Conservation (phyloP, 2,888 invertebrate species). For the Chrysomela aeneicollis region DNA sequence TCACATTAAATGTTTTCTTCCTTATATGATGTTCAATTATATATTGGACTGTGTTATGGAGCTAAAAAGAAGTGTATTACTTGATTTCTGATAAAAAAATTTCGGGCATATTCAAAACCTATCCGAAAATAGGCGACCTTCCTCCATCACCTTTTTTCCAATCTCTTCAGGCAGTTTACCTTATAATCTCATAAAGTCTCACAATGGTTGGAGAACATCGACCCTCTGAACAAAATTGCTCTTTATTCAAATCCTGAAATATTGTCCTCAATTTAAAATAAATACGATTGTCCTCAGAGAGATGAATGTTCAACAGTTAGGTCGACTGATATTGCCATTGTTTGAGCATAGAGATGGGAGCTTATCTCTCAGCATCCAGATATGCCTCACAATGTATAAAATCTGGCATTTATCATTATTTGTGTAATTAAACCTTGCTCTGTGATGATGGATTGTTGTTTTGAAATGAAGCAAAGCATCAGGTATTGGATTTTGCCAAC, state of each 20-base stretch:
- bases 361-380: slow-evolving; percentile 38
- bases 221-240: background rate
- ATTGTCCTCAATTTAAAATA: slow-evolving; percentile 23
- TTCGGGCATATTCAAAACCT: no score
- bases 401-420: slow-evolving; percentile 42
- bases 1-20: no score
- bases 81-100: no score
- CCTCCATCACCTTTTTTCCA: no score
- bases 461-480: background rate
- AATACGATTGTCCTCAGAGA: slow-evolving; percentile 21
- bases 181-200: no score
- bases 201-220: background rate
- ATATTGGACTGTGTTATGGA: no score
- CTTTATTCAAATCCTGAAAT: slow-evolving; percentile 17
- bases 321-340: slow-evolving; percentile 24
- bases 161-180: no score
- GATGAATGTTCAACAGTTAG: slow-evolving; percentile 18
- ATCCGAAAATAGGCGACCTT: no score
- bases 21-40: no score
- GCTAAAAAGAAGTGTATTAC: no score
- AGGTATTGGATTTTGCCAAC: background rate
- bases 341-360: slow-evolving; percentile 26
- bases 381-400: slow-evolving; percentile 35
- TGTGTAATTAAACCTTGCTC: slow-evolving; percentile 29
- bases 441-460: slow-evolving; percentile 20